Percentiles rank a stretch among this genome's conserved stretches.
Conservation (phyloP, 2,888 invertebrate genomes). For the Ennomos erosarius region DNA sequence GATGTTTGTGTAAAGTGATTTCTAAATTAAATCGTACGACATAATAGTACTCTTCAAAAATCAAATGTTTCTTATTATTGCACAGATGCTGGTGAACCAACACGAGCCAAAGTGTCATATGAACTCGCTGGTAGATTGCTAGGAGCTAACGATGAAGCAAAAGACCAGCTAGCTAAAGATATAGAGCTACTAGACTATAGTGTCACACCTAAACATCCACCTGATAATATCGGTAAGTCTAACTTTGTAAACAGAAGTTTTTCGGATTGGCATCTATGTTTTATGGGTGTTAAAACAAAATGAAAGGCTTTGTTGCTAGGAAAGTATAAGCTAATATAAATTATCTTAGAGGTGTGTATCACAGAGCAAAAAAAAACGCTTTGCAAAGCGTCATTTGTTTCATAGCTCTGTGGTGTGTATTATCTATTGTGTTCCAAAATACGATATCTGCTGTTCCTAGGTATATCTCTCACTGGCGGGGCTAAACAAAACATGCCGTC, state of each 20-base stretch:
- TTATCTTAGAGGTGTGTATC: no score
- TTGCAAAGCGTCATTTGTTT: no score
- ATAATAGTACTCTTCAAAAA: no score
- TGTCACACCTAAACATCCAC: conserved; percentile 45
- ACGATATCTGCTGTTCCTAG: conserved; percentile 44
- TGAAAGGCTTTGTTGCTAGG: no score
- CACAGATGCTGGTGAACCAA: conserved; percentile 82
- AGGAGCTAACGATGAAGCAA: conserved; percentile 69
- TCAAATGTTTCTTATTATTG: background rate
- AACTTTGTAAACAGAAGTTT: background rate
- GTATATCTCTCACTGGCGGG: conserved; percentile 74
- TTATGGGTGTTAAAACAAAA: no score
- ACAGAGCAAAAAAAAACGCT: no score
- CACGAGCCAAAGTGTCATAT: conserved; percentile 87
- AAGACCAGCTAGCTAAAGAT: conserved; percentile 70
- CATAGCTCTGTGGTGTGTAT: no score
- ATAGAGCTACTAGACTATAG: conserved; percentile 61
- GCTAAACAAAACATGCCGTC: conserved; percentile 82
- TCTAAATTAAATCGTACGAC: no score
- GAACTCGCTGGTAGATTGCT: conserved; percentile 87
- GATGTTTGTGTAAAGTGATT: no score
- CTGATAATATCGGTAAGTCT: conserved; percentile 53
- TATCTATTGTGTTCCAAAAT: background rate
- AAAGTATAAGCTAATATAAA: no score
- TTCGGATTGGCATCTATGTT: no score